Evolutionary conservation across 1,140 invertebrate genomes (phyloP).

Genomic region (Zaprionus nigranus): DNA sequence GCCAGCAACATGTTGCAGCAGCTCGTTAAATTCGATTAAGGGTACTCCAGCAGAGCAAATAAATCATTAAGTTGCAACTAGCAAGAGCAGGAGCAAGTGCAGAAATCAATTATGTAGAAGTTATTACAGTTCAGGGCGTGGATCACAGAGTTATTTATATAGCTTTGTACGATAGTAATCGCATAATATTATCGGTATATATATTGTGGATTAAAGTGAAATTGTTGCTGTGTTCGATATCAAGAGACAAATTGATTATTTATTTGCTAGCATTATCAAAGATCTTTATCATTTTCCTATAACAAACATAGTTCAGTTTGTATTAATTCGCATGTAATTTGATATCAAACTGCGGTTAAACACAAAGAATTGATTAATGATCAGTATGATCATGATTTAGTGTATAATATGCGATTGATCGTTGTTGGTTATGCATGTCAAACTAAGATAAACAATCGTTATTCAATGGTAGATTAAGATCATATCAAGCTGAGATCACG

Average conservation of each 20-base stretch:
- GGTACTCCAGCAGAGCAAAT: neutral
- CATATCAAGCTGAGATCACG: no score
- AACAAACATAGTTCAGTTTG: no score
- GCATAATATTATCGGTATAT: neutral
- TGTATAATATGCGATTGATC: neutral
- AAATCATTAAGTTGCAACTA: constrained; percentile 10
- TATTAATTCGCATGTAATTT: no score
- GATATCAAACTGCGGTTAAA: neutral
- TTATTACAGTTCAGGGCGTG: neutral
- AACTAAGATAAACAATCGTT: neutral
- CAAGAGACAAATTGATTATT: no score
- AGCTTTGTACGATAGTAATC: neutral
- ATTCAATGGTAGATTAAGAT: neutral
- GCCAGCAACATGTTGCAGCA: constrained; percentile 13
- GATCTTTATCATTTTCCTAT: neutral
- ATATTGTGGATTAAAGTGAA: neutral
- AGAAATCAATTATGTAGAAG: neutral
- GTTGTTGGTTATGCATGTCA: neutral
- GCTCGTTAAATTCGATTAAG: constrained; percentile 3
- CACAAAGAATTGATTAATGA: neutral
- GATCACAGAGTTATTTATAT: neutral
- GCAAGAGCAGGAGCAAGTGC: neutral
- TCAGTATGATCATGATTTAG: neutral
- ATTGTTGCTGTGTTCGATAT: no score
- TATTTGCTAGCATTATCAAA: neutral